Conservation (phyloP, 1,140 invertebrate species). For the Habropoda laboriosa region DNA sequence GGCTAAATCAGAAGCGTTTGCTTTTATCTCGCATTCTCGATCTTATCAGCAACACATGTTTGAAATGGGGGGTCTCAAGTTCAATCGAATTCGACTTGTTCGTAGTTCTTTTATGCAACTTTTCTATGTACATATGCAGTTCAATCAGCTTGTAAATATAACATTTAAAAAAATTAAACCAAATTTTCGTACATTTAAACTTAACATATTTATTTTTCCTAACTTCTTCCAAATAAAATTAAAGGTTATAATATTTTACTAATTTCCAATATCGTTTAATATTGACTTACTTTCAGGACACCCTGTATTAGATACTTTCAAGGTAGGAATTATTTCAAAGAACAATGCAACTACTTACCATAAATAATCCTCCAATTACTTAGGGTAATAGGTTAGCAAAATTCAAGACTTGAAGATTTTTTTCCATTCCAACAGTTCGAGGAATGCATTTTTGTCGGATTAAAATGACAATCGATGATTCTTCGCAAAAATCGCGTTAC, state of each 20-base stretch:
- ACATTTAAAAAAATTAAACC: neutral
- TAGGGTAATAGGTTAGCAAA: neutral
- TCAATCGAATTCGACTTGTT: neutral
- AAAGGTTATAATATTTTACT: neutral
- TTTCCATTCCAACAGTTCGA: neutral
- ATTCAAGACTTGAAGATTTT: neutral
- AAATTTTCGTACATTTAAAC: neutral
- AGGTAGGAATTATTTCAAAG: neutral
- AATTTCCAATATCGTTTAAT: neutral
- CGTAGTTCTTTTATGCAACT: neutral
- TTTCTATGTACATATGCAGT: neutral
- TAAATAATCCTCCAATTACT: conserved; percentile 6
- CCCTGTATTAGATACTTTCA: neutral
- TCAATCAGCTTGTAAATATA: neutral
- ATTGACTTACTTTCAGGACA: neutral
- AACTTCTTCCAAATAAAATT: neutral
- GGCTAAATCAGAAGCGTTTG: neutral
- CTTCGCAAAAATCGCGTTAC: no score
- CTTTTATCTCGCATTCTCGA: neutral
- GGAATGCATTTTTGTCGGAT: neutral
- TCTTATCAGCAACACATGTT: neutral
- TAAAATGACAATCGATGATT: neutral
- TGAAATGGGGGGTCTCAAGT: neutral
- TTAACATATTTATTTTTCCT: no score
- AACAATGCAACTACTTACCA: neutral